phyloP scores from a whole-genome alignment of 2,797 vertebrate species.

The Spinus pinus region DNA sequence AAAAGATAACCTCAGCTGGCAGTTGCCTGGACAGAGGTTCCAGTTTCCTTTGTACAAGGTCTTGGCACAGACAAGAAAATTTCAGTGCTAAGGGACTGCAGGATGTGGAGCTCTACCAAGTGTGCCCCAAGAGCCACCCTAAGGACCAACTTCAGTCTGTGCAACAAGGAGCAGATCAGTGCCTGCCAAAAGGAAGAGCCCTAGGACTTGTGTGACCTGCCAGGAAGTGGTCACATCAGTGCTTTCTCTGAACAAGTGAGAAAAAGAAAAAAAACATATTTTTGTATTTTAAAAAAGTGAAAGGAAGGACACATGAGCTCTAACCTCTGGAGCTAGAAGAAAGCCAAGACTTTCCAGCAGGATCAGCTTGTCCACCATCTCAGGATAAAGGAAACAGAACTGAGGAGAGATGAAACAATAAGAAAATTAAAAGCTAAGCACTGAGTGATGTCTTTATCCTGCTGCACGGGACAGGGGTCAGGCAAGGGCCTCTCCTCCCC shows the following conservation, averaged over 20 bases:
- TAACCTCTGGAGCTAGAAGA: slow-evolving; percentile 67
- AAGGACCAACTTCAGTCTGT: background rate
- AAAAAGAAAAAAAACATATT: background rate
- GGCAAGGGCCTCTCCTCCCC: background rate
- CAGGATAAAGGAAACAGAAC: slow-evolving; percentile 87
- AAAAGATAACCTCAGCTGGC: background rate
- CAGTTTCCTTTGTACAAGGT: background rate
- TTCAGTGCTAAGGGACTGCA: background rate
- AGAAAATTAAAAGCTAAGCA: background rate
- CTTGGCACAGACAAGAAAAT: background rate
- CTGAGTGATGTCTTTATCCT: background rate
- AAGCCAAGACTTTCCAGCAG: slow-evolving; percentile 83
- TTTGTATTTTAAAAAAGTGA: background rate
- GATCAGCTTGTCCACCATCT: slow-evolving; percentile 88
- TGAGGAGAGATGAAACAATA: slow-evolving; percentile 46
- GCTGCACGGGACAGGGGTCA: background rate
- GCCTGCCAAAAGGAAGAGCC: background rate
- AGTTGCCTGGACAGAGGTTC: background rate
- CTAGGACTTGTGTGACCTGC: background rate
- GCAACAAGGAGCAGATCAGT: background rate
- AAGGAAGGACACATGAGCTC: background rate
- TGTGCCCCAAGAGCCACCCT: background rate
- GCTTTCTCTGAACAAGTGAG: background rate
- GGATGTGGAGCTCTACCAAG: background rate
- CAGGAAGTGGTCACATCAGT: background rate